These are phyloP conservation scores for Centropyge bicolor DNA, from an alignment of 2,797 vertebrate species.

Conservation along the genomic window DNA sequence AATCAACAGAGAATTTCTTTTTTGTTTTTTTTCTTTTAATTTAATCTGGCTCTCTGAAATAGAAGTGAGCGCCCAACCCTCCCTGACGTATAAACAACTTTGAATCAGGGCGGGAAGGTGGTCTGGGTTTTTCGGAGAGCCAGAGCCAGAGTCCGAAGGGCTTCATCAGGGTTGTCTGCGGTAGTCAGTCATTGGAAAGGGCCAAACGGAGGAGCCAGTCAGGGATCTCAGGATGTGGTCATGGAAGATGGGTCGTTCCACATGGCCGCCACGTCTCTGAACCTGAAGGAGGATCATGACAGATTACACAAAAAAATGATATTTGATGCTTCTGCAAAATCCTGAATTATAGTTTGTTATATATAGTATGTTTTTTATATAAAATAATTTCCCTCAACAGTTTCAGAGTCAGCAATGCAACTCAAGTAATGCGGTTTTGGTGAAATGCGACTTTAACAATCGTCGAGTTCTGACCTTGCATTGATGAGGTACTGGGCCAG, in stretches of 20 bases:
- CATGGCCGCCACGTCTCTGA: conserved; percentile 86
- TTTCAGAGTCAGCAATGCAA: too few relatives aligned
- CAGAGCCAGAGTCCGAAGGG: conserved; percentile 81
- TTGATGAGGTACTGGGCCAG: conserved; percentile 99
- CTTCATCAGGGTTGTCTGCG: conserved; percentile 79
- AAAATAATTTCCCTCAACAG: too few relatives aligned
- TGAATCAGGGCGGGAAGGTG: conserved; percentile 60
- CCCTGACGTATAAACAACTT: conserved; percentile 41
- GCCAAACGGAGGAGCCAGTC: conserved; percentile 81
- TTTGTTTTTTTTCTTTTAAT: conserved; percentile 49
- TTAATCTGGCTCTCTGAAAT: conserved; percentile 77
- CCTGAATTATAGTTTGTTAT: too few relatives aligned
- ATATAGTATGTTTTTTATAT: too few relatives aligned
- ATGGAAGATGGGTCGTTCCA: conserved; percentile 87
- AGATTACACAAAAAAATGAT: too few relatives aligned
- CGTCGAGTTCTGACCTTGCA: conserved; percentile 87
- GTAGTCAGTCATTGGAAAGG: conserved; percentile 77
- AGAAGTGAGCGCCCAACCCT: conserved; percentile 53
- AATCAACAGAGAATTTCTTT: conserved; percentile 75
- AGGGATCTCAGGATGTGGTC: conserved; percentile 86
- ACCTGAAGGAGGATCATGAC: conserved; percentile 64
- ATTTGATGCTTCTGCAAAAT: too few relatives aligned
- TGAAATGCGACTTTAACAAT: not conserved
- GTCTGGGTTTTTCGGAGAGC: conserved; percentile 76
- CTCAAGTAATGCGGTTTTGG: too few relatives aligned